Evolutionary conservation across 2,888 invertebrate species (phyloP), one percentile per base, ranked within the genome.

Genomic region (Ormyrus labotus): DNA sequence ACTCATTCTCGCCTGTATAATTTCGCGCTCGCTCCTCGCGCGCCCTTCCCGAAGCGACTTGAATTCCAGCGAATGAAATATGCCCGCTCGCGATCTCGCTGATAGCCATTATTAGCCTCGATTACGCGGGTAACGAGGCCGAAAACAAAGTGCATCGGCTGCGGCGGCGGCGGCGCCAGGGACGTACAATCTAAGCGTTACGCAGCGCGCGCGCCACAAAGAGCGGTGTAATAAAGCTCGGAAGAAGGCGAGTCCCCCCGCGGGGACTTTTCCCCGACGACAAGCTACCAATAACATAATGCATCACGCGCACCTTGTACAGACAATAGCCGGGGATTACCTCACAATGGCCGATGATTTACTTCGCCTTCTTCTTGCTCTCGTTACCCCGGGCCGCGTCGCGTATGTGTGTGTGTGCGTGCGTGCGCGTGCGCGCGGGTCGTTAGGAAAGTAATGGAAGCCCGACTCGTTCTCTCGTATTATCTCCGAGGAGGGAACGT

Each of bases 381-480:
- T 90, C 90, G 90, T 90, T 90, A 90, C 89, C 89, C 87, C 86
- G 87, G 88, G 88, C 88, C 34, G 48, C 19, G 47, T 9, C 34
- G 8, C 78, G 34, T 4, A 0, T 34, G 34, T 34, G 34, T 34
- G 34, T 34, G 4, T 34, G 34, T 34, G 34, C 1, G 34, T 0
- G 34, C 1, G 3, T 1, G 19, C 19, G 19, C 19, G 19, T 19
- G 34, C 34, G 34, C 34, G 34, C 34, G 34, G 34, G 89, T 89
- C 89, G 88, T 90, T 89, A 90, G 90, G 90, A 90, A 90, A 90
- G 90, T 89, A 90, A 90, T 89, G 88, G 89, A 88, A 89, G 88
- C 87, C 86, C 87, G 85, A 85, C 72, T 70, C 83, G 80, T 85
- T 84, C 89, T 89, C 88, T 89, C 86, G 88, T 88, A 89, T 90